phyloP scores from a whole-genome alignment of 2,113 vertebrate species.

The Cettia cetti region DNA sequence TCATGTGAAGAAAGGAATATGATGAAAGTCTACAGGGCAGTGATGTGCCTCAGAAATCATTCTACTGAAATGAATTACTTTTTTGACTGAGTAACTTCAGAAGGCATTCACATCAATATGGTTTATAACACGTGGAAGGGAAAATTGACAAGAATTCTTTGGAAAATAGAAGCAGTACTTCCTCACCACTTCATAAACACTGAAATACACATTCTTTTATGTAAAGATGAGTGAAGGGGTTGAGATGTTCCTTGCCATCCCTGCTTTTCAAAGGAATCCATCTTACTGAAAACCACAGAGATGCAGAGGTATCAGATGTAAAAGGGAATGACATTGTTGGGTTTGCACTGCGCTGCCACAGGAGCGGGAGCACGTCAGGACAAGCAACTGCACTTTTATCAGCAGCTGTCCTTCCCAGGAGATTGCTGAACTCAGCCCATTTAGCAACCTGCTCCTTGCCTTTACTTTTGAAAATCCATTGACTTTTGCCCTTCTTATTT shows the following conservation, averaged over 20 bases:
- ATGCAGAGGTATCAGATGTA: conserved; percentile 43
- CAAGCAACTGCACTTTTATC: conserved; percentile 24
- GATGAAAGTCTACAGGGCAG: conserved; percentile 41
- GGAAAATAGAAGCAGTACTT: conserved; percentile 55
- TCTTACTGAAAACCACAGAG: conserved; percentile 43
- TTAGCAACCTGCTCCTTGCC: conserved; percentile 66
- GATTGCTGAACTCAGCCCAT: conserved; percentile 64
- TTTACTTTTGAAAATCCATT: conserved; percentile 56
- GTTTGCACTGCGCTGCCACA: neutral
- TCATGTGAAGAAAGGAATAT: conserved; percentile 52
- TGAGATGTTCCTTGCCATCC: conserved; percentile 43
- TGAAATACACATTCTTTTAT: conserved; percentile 41
- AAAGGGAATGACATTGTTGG: conserved; percentile 22
- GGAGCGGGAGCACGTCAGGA: neutral
- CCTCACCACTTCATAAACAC: conserved; percentile 57
- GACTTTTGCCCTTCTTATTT: conserved; percentile 71
- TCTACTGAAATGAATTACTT: conserved; percentile 62
- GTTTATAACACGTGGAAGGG: conserved; percentile 47
- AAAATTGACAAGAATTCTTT: conserved; percentile 58
- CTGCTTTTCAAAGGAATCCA: conserved; percentile 49
- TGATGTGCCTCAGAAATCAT: conserved; percentile 55
- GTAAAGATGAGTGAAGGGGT: conserved; percentile 53
- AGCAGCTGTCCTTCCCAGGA: conserved; percentile 48
- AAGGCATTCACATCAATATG: conserved; percentile 50
- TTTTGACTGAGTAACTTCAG: conserved; percentile 62